phyloP scores from a whole-genome alignment of 2,113 vertebrate species.

The Siniperca knerii region DNA sequence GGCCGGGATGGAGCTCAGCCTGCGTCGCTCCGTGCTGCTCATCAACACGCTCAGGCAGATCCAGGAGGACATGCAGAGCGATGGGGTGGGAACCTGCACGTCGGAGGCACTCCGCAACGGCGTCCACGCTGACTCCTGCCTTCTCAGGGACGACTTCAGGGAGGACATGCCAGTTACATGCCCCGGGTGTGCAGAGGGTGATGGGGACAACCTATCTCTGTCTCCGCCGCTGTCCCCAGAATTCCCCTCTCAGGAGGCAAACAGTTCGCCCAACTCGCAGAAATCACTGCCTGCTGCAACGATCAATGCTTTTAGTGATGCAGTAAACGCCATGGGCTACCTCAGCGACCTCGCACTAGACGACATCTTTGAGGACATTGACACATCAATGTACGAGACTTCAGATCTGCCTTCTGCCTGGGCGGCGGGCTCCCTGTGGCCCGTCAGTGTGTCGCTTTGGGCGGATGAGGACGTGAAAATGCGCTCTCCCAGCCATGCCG shows the following conservation, averaged over 20 bases:
- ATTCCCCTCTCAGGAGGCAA: constrained; percentile 48
- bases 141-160: constrained; percentile 75
- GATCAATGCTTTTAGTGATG: constrained; percentile 83
- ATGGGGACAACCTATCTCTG: constrained; percentile 50
- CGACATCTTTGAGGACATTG: constrained; percentile 92
- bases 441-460: constrained; percentile 68
- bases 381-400: constrained; percentile 92
- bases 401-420: constrained; percentile 85
- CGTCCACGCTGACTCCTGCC: constrained; percentile 65
- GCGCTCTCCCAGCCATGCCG: constrained; percentile 80
- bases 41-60: constrained; percentile 90
- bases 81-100: constrained; percentile 72
- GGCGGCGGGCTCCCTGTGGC: constrained; percentile 74
- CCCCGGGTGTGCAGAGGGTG: constrained; percentile 77
- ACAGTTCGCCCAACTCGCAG: constrained; percentile 33
- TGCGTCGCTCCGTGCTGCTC: constrained; percentile 90
- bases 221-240: constrained; percentile 8
- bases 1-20: constrained; percentile 88
- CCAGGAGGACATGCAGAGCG: constrained; percentile 84
- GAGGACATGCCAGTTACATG: constrained; percentile 80
- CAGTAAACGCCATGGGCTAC: constrained; percentile 88
- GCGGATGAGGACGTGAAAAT: constrained; percentile 84
- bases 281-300: constrained; percentile 73
- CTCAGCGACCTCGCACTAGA: constrained; percentile 89
- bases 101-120: constrained; percentile 19